Conservation (phyloP, 2,113 vertebrate genomes). For the Athene cunicularia region DNA sequence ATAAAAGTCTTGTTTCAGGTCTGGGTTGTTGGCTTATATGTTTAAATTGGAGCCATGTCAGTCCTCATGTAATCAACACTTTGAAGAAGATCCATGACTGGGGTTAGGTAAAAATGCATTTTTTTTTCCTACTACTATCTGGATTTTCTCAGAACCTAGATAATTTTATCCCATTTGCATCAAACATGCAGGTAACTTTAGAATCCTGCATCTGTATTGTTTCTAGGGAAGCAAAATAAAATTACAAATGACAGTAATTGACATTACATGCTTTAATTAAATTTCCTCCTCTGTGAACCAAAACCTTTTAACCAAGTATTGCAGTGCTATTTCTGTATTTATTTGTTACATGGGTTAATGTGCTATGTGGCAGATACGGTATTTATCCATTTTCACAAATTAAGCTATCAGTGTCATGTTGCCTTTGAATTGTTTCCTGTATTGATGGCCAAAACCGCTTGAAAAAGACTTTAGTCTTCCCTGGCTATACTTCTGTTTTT, state of each 20-base stretch:
- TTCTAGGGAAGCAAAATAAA: slow-evolving; percentile 76
- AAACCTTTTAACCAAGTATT: slow-evolving; percentile 81
- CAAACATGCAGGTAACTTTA: slow-evolving; percentile 84
- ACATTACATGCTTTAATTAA: slow-evolving; percentile 82
- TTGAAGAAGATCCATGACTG: slow-evolving; percentile 28
- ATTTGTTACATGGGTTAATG: slow-evolving; percentile 76
- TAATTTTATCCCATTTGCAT: slow-evolving; percentile 84
- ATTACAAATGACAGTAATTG: slow-evolving; percentile 86
- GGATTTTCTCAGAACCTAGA: slow-evolving; percentile 79
- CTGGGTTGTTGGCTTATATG: not conserved
- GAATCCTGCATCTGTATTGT: slow-evolving; percentile 80
- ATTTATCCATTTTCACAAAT: slow-evolving; percentile 74
- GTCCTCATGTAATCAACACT: slow-evolving; percentile 13
- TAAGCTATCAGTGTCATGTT: slow-evolving; percentile 70
- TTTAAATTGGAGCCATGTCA: slow-evolving; percentile 20
- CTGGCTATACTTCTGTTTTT: slow-evolving; percentile 35
- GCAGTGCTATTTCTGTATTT: slow-evolving; percentile 78
- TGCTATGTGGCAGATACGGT: slow-evolving; percentile 69
- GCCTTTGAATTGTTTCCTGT: slow-evolving; percentile 66
- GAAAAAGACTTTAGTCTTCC: slow-evolving; percentile 32
- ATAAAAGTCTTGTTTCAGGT: not conserved
- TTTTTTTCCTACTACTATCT: slow-evolving; percentile 62
- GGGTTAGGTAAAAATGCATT: slow-evolving; percentile 50
- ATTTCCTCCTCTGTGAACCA: slow-evolving; percentile 82
- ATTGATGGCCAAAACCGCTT: slow-evolving; percentile 39